Evolutionary conservation across 2,113 vertebrate genomes (phyloP).

Genomic region (Machaerirhynchus nigripectus): DNA sequence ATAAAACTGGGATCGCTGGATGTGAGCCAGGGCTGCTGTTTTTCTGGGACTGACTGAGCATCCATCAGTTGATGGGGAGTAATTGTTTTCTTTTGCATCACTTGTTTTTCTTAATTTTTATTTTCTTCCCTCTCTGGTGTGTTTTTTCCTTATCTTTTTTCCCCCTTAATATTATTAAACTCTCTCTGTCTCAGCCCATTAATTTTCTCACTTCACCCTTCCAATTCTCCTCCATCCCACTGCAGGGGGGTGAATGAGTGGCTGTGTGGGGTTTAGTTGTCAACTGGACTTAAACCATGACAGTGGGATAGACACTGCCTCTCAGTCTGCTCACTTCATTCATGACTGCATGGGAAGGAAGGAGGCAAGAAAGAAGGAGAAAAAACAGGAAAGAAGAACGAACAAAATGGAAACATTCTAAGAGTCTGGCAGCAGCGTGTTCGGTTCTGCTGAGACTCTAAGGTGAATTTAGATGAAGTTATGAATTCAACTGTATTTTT

Average conservation of each 20-base stretch:
- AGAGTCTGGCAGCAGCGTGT: neutral
- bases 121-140: neutral
- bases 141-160: neutral
- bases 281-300: neutral
- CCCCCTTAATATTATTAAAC: neutral
- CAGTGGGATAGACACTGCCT: neutral
- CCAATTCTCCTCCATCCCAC: neutral
- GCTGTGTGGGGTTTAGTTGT: neutral
- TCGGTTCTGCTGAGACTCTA: neutral
- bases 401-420: neutral
- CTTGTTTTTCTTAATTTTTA: neutral
- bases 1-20: neutral
- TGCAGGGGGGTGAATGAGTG: neutral
- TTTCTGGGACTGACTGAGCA: neutral
- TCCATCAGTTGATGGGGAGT: accelerated
- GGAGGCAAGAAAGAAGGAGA: neutral
- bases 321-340: neutral
- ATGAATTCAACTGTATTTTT: neutral
- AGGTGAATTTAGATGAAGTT: neutral
- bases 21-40: neutral
- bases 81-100: neutral
- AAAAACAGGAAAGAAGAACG: neutral
- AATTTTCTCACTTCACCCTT: neutral
- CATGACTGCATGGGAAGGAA: neutral
- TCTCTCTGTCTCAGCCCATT: neutral